phyloP scores from a whole-genome alignment of 2,888 invertebrate species.

The Nematopogon swammerdamellus region DNA sequence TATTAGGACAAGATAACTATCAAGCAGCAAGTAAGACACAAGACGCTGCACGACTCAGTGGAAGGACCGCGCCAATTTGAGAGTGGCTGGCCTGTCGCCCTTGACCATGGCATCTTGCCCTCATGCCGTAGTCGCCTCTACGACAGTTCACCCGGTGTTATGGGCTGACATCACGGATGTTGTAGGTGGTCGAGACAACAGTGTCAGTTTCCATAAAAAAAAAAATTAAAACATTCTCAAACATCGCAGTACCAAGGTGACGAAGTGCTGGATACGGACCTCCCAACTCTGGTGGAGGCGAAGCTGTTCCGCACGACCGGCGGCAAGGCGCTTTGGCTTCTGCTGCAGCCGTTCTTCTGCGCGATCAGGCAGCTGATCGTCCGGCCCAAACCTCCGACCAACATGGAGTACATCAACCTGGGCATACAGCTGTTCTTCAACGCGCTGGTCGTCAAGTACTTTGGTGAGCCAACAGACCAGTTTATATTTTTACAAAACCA shows the following conservation, averaged over 20 bases:
- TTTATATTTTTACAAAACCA: no score
- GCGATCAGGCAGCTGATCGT: conserved; percentile 81
- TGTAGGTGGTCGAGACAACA: no score
- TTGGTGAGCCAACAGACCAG: conserved; percentile 49
- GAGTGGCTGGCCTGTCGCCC: no score
- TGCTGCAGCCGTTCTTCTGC: conserved; percentile 91
- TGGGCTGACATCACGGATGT: no score
- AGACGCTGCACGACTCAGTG: no score
- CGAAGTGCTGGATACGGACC: conserved; percentile 81
- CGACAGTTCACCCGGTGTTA: no score
- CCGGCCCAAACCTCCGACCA: conserved; percentile 72
- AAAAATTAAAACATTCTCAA: background rate
- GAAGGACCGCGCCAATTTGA: background rate
- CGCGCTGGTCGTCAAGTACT: conserved; percentile 64
- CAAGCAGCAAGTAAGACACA: no score
- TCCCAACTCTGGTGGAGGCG: conserved; percentile 82
- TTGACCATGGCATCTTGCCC: no score
- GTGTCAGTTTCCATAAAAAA: no score
- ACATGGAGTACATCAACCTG: conserved; percentile 72
- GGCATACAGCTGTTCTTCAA: conserved; percentile 75
- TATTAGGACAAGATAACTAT: no score
- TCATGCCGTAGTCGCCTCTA: no score
- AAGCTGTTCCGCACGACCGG: conserved; percentile 77
- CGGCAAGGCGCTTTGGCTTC: conserved; percentile 83
- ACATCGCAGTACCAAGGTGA: conserved; percentile 77